Percentiles rank a stretch among this genome's conserved stretches.
Conservation (phyloP, 1,140 invertebrate species). For the Aleiodes sp. region DNA sequence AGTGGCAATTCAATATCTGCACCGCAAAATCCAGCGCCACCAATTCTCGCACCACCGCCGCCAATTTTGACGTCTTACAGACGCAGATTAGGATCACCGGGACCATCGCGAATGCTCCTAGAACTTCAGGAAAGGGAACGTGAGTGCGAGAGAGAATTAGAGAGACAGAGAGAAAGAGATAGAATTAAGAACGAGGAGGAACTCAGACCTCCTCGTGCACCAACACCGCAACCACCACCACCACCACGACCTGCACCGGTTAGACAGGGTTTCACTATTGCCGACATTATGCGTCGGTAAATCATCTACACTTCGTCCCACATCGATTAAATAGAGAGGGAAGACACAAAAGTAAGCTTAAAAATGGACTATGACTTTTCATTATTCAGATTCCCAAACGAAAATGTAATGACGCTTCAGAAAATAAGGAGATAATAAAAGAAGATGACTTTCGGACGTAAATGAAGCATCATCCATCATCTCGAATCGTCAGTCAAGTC, state of each 20-base stretch:
- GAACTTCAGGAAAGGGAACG: slow-evolving; percentile 60
- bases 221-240: slow-evolving; percentile 63
- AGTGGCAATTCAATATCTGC: slow-evolving; percentile 40
- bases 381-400: neutral
- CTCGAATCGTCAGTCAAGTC: neutral
- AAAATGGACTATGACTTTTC: neutral
- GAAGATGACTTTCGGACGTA: too few species aligned
- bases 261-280: slow-evolving; percentile 64
- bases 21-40: slow-evolving; percentile 62
- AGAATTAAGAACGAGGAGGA: slow-evolving; percentile 52
- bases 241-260: slow-evolving; percentile 58
- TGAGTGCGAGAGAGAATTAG: slow-evolving; percentile 50
- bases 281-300: slow-evolving; percentile 64
- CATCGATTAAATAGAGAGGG: neutral
- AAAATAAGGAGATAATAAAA: neutral
- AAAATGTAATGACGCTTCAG: neutral
- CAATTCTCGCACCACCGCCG: slow-evolving; percentile 64
- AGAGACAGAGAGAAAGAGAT: slow-evolving; percentile 49
- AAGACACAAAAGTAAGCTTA: neutral
- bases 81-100: slow-evolving; percentile 58
- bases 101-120: slow-evolving; percentile 56
- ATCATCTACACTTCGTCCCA: neutral
- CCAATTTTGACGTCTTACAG: slow-evolving; percentile 59
- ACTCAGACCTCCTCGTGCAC: slow-evolving; percentile 46
- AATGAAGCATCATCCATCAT: neutral